These are phyloP conservation scores for Seriola rivoliana DNA, from an alignment of 2,113 vertebrate species.

Conservation along the genomic window DNA sequence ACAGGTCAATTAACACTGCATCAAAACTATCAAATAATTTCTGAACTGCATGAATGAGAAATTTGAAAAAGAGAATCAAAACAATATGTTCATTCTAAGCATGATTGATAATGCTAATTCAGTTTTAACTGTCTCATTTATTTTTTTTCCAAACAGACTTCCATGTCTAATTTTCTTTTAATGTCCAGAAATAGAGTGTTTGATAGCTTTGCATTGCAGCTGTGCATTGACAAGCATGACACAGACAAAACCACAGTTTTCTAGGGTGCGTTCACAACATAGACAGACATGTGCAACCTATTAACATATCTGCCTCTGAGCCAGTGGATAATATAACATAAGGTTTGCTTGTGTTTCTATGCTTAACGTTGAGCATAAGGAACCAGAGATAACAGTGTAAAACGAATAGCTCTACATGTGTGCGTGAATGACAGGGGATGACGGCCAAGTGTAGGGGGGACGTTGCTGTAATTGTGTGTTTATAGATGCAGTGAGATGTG, in stretches of 20 bases:
- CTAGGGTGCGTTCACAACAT: constrained; percentile 70
- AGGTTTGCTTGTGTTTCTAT: constrained; percentile 55
- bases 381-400: constrained; percentile 37
- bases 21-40: constrained; percentile 76
- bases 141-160: constrained; percentile 30
- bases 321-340: constrained; percentile 57
- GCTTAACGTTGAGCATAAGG: constrained; percentile 41
- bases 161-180: constrained; percentile 35
- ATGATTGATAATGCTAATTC: constrained; percentile 33
- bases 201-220: constrained; percentile 78
- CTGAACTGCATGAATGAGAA: constrained; percentile 53
- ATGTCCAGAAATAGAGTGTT: constrained; percentile 66
- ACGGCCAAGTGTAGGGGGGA: constrained; percentile 38
- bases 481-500: constrained; percentile 45
- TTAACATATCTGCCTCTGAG: constrained; percentile 76
- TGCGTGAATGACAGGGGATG: constrained; percentile 26
- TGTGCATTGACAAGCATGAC: constrained; percentile 77
- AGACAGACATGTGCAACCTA: constrained; percentile 75
- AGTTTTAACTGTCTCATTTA: constrained; percentile 13
- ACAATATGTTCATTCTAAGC: neutral
- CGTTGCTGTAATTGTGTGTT: constrained; percentile 40
- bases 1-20: constrained; percentile 71
- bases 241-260: constrained; percentile 78
- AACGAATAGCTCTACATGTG: constrained; percentile 40
- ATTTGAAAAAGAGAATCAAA: constrained; percentile 34